Percentiles rank a stretch among this genome's conserved stretches.
phyloP scores from a whole-genome alignment of 2,888 invertebrate genomes.

The Parnassius apollo region DNA sequence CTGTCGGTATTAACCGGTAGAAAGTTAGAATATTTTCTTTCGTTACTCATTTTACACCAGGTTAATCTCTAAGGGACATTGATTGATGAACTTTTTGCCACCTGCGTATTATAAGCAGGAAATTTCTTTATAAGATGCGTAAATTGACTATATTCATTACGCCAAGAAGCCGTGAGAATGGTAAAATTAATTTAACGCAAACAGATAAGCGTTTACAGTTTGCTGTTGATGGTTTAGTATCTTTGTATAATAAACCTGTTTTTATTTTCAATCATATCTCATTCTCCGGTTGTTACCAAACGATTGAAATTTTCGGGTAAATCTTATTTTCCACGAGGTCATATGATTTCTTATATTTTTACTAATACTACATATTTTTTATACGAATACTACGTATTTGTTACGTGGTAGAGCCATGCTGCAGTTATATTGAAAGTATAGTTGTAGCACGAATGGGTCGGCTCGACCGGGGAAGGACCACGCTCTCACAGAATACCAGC shows the following conservation, averaged over 20 bases:
- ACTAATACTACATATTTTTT: too few relatives aligned
- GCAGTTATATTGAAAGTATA: too few relatives aligned
- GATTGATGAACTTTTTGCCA: slow-evolving; percentile 18
- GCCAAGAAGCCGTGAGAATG: slow-evolving; percentile 22
- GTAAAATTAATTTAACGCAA: slow-evolving; percentile 20
- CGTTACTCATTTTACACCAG: too few relatives aligned
- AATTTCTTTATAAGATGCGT: not conserved
- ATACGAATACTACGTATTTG: too few relatives aligned
- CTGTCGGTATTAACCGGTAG: too few relatives aligned
- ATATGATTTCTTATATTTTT: too few relatives aligned
- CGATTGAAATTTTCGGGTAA: slow-evolving; percentile 2
- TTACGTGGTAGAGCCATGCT: too few relatives aligned
- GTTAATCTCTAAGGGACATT: not conserved
- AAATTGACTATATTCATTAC: slow-evolving; percentile 19
- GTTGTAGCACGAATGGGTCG: too few relatives aligned
- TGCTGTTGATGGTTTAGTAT: slow-evolving; percentile 13
- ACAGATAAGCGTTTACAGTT: slow-evolving; percentile 11
- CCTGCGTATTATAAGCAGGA: slow-evolving; percentile 1
- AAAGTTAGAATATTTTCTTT: too few relatives aligned
- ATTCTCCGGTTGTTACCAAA: slow-evolving; percentile 6
- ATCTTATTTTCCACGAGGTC: too few relatives aligned
- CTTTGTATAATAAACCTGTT: slow-evolving; percentile 5
- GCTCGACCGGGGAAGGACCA: too few relatives aligned
- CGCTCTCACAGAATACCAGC: too few relatives aligned
- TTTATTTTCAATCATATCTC: slow-evolving; percentile 4